Evolutionary conservation across 2,888 invertebrate genomes (phyloP).

Genomic region (Coelinius sp.): DNA sequence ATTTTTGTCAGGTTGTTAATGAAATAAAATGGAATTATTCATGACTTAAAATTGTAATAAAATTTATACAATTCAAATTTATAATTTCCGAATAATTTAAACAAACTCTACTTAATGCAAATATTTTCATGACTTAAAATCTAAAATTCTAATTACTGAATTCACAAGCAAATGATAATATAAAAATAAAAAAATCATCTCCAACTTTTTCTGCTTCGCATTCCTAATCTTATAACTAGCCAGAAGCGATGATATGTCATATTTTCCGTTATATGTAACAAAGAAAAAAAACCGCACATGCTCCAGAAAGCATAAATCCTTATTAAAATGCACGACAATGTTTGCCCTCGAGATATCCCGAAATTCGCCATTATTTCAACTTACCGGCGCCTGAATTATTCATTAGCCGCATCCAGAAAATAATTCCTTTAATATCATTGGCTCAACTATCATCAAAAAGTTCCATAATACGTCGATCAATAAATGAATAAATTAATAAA

Average conservation of each 20-base stretch:
- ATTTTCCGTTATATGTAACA: not conserved
- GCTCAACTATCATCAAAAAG: conserved; percentile 24
- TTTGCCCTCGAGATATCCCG: not conserved
- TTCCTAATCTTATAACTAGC: not conserved
- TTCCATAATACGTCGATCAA: conserved; percentile 40
- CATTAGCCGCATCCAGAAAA: conserved; percentile 60
- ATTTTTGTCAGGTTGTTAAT: not conserved
- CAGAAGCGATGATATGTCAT: not conserved
- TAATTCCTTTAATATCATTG: not conserved
- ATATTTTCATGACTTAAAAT: not conserved
- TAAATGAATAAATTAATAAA: not conserved
- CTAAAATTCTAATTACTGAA: not conserved
- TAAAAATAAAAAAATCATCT: not conserved
- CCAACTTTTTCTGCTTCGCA: not conserved
- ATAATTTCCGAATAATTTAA: not conserved
- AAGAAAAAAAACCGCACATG: conserved; percentile 16
- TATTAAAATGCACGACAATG: not conserved
- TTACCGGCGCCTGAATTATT: conserved; percentile 66
- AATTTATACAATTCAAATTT: not conserved
- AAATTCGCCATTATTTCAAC: conserved; percentile 44
- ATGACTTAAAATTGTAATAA: not conserved
- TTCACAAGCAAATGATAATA: not conserved
- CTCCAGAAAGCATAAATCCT: not conserved
- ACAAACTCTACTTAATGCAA: not conserved
- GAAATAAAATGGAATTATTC: not conserved